Evolutionary conservation across 1,140 invertebrate species (phyloP), one percentile per base, ranked within the genome.

Genomic region (Hyposmocoma kahamanoa): DNA sequence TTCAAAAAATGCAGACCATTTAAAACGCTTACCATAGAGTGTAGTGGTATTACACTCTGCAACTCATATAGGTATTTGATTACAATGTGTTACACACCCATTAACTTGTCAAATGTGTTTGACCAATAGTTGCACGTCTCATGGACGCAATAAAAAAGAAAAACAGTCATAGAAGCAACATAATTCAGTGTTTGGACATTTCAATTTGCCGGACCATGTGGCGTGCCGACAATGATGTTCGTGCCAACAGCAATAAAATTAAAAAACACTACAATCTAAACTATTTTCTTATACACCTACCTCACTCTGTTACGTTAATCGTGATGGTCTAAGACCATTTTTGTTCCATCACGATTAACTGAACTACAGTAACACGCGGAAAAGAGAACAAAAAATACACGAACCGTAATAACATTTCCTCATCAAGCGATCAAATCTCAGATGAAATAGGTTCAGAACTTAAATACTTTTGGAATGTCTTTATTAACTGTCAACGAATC

Each of bases 401-500:
- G 38, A 30, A 38, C 47, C 15, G 36, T 72, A 69, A 73, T 71
- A 71, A 67, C 1, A 20, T 41, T 41, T 21, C 62, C 65, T 66
- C 59, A 69, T 69, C 53, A 72, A 51, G 55, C 61, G 64, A 62
- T 67, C 59, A 55, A 54, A 71, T 71, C 57, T 53, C 62, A 72
- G 67, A 69, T 60, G 61, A 56, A 77, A 75, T 74, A 62, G 62
- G 51, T 53, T 67, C 50, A 60, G 74, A 79, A 72, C 65, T 72
- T 59, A 74, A 74, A 75, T 78, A 74, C 61, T 59, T 67, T 68
- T 59, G 80, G 72, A 79, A 82, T 83, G 81, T 84, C 81, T 84
- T 76, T 84, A 84, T 84, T 84, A 83, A 78, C 81, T 83, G 77
- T 78, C 77, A 78, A 58, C 65, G 62, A 80, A 82, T 81, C 68